phyloP scores from a whole-genome alignment of 2,888 invertebrate genomes.

The Dendrolimus pini region DNA sequence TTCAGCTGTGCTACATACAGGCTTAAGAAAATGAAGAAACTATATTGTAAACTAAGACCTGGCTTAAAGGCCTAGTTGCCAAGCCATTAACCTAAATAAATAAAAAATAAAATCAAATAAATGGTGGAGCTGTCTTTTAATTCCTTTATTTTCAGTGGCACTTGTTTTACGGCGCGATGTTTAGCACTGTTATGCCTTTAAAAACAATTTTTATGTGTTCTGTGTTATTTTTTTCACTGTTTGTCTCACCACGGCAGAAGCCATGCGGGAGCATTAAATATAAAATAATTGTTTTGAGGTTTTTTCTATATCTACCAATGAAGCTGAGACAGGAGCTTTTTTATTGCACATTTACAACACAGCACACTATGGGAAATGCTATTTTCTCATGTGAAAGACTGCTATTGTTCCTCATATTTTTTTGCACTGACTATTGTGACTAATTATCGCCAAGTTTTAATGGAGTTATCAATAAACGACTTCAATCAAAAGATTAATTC shows the following conservation, averaged over 20 bases:
- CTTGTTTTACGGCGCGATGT: no score
- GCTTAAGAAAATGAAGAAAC: no score
- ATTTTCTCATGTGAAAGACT: slow-evolving; percentile 69
- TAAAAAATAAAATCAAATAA: no score
- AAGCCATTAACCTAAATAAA: no score
- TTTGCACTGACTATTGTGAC: slow-evolving; percentile 1
- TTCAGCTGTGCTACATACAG: no score
- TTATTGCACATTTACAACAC: slow-evolving; percentile 42
- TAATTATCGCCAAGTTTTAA: slow-evolving; percentile 15
- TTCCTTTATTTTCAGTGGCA: no score
- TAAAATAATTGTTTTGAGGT: slow-evolving; percentile 56
- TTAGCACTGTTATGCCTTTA: no score
- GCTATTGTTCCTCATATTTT: slow-evolving; percentile 28
- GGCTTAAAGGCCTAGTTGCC: no score
- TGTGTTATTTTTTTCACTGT: neutral
- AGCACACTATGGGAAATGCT: slow-evolving; percentile 59
- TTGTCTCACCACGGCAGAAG: neutral
- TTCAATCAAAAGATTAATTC: no score
- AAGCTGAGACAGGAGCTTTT: slow-evolving; percentile 42
- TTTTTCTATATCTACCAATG: slow-evolving; percentile 41
- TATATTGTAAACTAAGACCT: no score
- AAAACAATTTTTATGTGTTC: no score
- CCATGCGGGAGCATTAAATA: slow-evolving; percentile 56
- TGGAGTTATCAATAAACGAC: slow-evolving; percentile 21
- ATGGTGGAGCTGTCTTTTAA: no score